A percentile compares a stretch with the other conserved stretches of the same genome.
Conservation (phyloP, 2,888 invertebrate species). For the Holacanthella duospinosa region DNA sequence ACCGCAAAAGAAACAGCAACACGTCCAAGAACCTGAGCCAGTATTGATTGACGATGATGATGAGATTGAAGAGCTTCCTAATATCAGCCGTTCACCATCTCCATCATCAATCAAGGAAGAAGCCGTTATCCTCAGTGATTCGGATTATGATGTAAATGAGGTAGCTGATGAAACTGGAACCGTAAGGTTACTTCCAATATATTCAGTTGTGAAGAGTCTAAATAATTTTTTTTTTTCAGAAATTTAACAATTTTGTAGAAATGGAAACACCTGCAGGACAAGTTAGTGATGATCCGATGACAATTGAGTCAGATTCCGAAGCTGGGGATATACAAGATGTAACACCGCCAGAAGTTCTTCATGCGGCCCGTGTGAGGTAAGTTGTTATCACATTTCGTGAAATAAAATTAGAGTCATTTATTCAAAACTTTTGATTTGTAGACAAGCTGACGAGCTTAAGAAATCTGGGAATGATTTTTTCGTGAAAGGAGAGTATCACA, state of each 20-base stretch:
- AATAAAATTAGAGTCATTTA: conserved; percentile 12
- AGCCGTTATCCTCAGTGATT: conserved; percentile 8
- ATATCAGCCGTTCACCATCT: not conserved
- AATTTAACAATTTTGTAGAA: not conserved
- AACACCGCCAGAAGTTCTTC: not conserved
- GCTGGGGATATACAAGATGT: not conserved
- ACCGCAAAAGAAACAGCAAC: not conserved
- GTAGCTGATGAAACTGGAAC: not conserved
- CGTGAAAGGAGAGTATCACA: conserved; percentile 74
- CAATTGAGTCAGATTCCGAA: conserved; percentile 11
- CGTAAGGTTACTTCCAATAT: too few species aligned
- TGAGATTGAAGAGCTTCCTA: not conserved
- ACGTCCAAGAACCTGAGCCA: not conserved
- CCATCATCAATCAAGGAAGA: conserved; percentile 8
- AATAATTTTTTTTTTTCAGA: not conserved
- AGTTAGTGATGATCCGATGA: not conserved
- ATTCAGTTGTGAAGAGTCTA: too few species aligned
- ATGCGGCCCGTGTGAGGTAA: not conserved
- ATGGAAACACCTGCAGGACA: not conserved
- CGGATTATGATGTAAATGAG: not conserved
- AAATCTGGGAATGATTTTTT: conserved; percentile 80
- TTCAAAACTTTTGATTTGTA: too few species aligned
- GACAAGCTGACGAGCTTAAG: conserved; percentile 73
- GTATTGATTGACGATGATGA: not conserved
- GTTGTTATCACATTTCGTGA: not conserved